Conservation (phyloP, 2,888 invertebrate genomes). For the Orthonevra nobilis region DNA sequence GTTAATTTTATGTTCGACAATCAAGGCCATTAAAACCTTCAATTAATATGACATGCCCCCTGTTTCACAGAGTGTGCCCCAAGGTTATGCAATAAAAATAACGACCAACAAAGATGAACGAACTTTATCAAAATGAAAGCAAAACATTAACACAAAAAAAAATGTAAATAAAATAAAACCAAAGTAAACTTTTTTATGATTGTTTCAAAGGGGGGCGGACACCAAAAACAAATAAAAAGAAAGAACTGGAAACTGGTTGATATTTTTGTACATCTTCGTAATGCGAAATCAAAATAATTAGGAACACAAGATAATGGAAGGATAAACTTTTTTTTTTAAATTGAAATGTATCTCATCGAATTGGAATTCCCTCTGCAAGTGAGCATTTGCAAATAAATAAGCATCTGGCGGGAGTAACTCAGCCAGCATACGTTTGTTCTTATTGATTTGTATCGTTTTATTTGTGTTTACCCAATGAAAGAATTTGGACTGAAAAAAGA, state of each 20-base stretch:
- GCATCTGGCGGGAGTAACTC: not conserved
- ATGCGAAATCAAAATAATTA: constrained; percentile 19
- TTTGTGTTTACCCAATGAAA: not conserved
- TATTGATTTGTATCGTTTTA: not conserved
- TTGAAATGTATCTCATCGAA: constrained; percentile 21
- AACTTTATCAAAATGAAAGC: constrained; percentile 20
- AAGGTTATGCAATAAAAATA: constrained; percentile 21
- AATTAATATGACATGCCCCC: too few relatives aligned
- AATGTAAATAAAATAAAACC: not conserved
- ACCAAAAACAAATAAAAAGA: too few relatives aligned
- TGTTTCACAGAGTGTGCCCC: too few relatives aligned
- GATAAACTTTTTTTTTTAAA: constrained; percentile 21
- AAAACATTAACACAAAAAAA: not conserved
- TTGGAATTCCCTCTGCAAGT: not conserved
- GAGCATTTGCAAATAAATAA: not conserved
- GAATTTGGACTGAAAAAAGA: not conserved
- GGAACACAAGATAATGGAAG: constrained; percentile 7
- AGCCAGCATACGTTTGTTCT: not conserved
- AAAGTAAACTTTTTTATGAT: not conserved
- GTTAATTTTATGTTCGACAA: too few relatives aligned
- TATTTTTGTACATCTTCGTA: constrained; percentile 4
- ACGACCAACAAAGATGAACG: constrained; percentile 33
- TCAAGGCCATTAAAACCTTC: too few relatives aligned
- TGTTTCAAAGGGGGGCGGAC: too few relatives aligned
- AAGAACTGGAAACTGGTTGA: constrained; percentile 16